Percentiles rank a stretch among this genome's conserved stretches.
phyloP scores from a whole-genome alignment of 2,113 vertebrate genomes.

The Pungitius pungitius region DNA sequence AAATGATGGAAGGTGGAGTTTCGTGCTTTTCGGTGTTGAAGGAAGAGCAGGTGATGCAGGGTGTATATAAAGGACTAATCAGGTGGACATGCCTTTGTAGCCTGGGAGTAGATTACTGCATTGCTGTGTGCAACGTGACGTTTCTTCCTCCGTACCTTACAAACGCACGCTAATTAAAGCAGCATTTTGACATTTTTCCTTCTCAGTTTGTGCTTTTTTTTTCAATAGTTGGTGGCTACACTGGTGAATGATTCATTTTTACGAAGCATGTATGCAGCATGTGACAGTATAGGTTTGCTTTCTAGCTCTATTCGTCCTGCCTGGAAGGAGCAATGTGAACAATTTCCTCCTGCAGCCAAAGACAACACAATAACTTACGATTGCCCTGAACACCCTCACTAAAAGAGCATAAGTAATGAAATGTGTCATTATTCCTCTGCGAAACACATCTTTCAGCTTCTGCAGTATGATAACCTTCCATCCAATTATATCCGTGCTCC shows the following conservation, averaged over 20 bases:
- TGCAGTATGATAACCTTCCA: slow-evolving; percentile 55
- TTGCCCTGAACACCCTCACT: slow-evolving; percentile 27
- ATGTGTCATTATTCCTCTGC: slow-evolving; percentile 51
- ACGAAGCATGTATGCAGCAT: slow-evolving; percentile 12
- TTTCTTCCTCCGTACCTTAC: not conserved
- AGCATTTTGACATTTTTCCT: slow-evolving; percentile 38
- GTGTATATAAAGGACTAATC: not conserved
- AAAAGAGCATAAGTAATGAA: slow-evolving; percentile 53
- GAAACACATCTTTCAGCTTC: slow-evolving; percentile 37
- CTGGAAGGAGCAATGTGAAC: slow-evolving; percentile 9
- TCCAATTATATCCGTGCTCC: slow-evolving; percentile 44
- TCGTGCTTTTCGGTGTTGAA: not conserved
- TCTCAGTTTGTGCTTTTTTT: slow-evolving; percentile 25
- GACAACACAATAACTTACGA: slow-evolving; percentile 47
- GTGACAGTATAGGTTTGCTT: not conserved
- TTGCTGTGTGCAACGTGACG: not conserved
- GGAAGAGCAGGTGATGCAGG: not conserved
- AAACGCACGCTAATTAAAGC: slow-evolving; percentile 6
- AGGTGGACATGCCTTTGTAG: not conserved
- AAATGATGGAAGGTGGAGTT: not conserved
- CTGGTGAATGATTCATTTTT: not conserved
- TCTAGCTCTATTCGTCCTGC: not conserved
- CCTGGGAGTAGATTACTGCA: not conserved
- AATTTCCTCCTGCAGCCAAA: slow-evolving; percentile 22
- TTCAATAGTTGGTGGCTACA: slow-evolving; percentile 1